Conservation (phyloP, 2,797 vertebrate species). For the Crenuchus spilurus region DNA sequence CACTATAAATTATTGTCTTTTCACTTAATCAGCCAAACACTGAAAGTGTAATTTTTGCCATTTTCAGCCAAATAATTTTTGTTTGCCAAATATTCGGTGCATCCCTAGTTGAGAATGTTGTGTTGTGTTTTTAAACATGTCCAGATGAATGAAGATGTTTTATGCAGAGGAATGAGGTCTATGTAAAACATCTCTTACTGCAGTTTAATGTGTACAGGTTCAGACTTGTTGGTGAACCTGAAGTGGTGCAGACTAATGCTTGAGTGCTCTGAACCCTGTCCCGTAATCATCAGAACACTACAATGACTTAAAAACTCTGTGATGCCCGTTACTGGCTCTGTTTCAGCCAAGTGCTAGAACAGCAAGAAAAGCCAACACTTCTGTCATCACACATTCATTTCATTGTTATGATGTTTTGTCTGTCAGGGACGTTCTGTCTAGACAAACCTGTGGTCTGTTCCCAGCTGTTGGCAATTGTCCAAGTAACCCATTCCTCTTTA, state of each 20-base stretch:
- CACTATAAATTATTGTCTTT: no score
- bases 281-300: neutral
- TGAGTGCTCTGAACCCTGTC: neutral
- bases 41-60: no score
- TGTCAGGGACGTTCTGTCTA: neutral
- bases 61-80: no score
- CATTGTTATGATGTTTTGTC: neutral
- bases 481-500: neutral
- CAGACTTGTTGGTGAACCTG: neutral
- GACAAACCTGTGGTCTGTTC: conserved; percentile 1
- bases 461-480: conserved; percentile 1
- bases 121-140: no score
- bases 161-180: neutral
- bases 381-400: neutral
- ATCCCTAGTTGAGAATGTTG: no score
- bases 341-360: neutral
- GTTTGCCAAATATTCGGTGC: no score
- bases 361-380: neutral
- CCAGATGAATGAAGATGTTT: neutral
- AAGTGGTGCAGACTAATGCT: neutral
- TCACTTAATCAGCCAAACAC: no score
- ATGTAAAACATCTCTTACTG: neutral
- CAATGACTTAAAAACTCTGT: neutral
- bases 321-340: neutral
- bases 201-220: neutral